A percentile compares a stretch with the other conserved stretches of the same genome.
Conservation (phyloP, 1,140 invertebrate genomes). For the Bombus vancouverensis region DNA sequence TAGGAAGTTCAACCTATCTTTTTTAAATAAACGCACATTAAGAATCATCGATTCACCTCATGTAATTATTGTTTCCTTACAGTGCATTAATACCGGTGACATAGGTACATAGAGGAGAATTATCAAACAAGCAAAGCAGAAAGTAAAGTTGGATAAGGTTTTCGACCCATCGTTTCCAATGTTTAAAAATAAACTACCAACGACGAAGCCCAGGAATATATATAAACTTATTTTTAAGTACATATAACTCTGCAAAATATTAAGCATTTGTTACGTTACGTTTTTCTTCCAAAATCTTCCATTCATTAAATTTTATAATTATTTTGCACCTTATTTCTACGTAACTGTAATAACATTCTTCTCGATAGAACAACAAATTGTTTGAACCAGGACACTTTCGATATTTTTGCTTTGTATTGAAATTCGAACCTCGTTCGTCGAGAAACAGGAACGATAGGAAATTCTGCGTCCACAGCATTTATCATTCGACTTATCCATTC, state of each 20-base stretch:
- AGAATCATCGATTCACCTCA: neutral
- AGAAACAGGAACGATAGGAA: constrained; percentile 83
- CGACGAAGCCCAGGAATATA: constrained; percentile 86
- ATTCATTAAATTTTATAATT: neutral
- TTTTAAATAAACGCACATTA: too few relatives aligned
- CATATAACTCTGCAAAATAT: constrained; percentile 86
- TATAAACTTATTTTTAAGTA: constrained; percentile 87
- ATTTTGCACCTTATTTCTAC: constrained; percentile 86
- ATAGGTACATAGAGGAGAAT: constrained; percentile 91
- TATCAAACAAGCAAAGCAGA: constrained; percentile 90
- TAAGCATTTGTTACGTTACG: constrained; percentile 32
- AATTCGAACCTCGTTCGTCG: constrained; percentile 69
- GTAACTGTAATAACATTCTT: constrained; percentile 88
- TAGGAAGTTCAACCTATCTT: neutral
- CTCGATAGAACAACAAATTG: constrained; percentile 87
- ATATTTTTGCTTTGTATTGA: constrained; percentile 70
- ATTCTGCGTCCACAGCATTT: constrained; percentile 84
- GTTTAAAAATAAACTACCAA: constrained; percentile 87
- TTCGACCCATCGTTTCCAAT: constrained; percentile 91
- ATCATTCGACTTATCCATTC: constrained; percentile 86
- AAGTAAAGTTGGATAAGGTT: constrained; percentile 91
- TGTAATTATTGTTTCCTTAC: constrained; percentile 82
- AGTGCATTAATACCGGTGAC: constrained; percentile 89
- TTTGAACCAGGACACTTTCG: constrained; percentile 84
- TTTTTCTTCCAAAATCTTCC: neutral